Conservation (phyloP, 1,140 invertebrate genomes). For the Micrasema longulum region DNA sequence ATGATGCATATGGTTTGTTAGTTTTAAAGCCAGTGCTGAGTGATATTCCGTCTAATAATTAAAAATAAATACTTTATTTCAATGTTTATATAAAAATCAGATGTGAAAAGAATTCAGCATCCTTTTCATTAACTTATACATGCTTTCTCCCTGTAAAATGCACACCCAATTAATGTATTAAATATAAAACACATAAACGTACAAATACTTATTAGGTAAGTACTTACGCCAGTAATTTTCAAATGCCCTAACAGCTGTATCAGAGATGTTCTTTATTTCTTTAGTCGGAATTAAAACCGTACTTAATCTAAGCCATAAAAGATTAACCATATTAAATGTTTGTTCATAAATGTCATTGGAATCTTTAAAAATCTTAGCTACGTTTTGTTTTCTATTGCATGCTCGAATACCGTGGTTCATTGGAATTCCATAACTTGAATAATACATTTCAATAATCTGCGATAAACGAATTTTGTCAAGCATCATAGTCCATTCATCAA, state of each 20-base stretch:
- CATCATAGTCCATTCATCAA: constrained; percentile 67
- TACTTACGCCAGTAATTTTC: constrained; percentile 64
- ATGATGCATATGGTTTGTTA: too few relatives aligned
- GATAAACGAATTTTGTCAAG: constrained; percentile 70
- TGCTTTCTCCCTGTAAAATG: too few relatives aligned
- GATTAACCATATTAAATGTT: constrained; percentile 61
- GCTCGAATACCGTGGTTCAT: constrained; percentile 69
- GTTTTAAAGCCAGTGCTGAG: too few relatives aligned
- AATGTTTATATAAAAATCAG: too few relatives aligned
- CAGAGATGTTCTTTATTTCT: constrained; percentile 61
- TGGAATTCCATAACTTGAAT: constrained; percentile 71
- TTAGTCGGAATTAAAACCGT: constrained; percentile 61
- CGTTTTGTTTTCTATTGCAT: constrained; percentile 68
- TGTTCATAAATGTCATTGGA: constrained; percentile 59
- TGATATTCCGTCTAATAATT: too few relatives aligned
- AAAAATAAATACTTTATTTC: too few relatives aligned
- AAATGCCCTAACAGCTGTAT: constrained; percentile 61
- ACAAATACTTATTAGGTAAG: neutral
- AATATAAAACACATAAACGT: neutral
- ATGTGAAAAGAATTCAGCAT: too few relatives aligned
- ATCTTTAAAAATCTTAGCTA: constrained; percentile 61
- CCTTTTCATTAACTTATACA: too few relatives aligned
- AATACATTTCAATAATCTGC: constrained; percentile 78
- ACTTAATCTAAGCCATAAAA: constrained; percentile 62
- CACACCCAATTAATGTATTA: too few relatives aligned